These are phyloP conservation scores for Oreochromis niloticus DNA, from an alignment of 2,113 vertebrate species.

Conservation along the genomic window DNA sequence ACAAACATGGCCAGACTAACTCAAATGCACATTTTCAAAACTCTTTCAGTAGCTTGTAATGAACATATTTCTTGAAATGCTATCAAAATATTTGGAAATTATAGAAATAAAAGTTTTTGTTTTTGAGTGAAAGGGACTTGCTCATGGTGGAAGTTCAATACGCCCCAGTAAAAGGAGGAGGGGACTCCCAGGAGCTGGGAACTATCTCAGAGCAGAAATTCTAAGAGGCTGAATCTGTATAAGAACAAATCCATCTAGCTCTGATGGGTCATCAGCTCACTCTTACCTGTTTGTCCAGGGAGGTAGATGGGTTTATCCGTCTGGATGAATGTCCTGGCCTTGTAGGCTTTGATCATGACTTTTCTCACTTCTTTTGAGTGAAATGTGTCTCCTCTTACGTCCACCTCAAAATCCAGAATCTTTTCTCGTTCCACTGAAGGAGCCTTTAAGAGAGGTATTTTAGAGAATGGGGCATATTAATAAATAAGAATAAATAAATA, in stretches of 20 bases:
- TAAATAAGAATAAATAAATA: background rate
- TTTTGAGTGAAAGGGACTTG: too few relatives aligned
- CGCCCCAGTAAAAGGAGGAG: too few relatives aligned
- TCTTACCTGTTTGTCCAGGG: background rate
- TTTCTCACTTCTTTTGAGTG: background rate
- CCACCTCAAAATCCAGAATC: background rate
- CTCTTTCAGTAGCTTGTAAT: too few relatives aligned
- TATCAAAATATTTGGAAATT: too few relatives aligned
- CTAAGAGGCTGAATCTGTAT: background rate
- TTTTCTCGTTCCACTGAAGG: background rate
- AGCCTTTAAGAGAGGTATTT: background rate
- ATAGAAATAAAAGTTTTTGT: too few relatives aligned
- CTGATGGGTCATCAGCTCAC: background rate
- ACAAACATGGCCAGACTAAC: too few relatives aligned
- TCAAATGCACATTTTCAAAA: too few relatives aligned
- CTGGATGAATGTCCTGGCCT: background rate
- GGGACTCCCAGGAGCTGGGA: too few relatives aligned
- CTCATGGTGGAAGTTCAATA: too few relatives aligned
- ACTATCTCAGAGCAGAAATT: too few relatives aligned
- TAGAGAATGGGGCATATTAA: rapidly evolving
- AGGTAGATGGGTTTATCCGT: background rate
- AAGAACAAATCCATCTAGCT: background rate
- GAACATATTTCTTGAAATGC: too few relatives aligned
- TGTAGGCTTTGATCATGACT: background rate
- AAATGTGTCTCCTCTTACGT: background rate